Evolutionary conservation across 2,113 vertebrate genomes (phyloP).

Genomic region (Formicarius rufipectus): DNA sequence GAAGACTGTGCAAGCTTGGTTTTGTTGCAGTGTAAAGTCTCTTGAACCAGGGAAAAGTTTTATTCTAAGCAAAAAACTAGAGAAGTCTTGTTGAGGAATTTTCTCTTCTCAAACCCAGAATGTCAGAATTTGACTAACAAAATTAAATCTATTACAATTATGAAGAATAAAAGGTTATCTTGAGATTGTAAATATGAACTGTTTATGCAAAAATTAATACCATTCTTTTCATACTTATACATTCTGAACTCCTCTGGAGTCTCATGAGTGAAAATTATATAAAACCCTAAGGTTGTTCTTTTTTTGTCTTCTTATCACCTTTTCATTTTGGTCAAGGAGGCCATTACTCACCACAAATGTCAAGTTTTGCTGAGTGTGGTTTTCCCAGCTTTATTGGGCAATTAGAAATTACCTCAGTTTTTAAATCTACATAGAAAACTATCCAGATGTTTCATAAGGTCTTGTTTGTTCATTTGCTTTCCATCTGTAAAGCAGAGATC

Average conservation of each 20-base stretch:
- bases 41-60: neutral
- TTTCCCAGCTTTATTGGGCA: neutral
- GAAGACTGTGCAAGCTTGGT: neutral
- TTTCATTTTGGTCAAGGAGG: neutral
- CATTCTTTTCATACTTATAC: neutral
- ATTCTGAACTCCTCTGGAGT: neutral
- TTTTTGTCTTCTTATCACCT: neutral
- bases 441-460: neutral
- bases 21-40: neutral
- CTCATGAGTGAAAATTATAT: neutral
- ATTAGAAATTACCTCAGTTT: neutral
- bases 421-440: neutral
- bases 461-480: neutral
- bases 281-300: neutral
- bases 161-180: neutral
- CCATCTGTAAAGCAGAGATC: neutral
- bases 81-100: neutral
- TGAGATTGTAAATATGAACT: neutral
- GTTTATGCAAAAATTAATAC: neutral
- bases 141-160: neutral
- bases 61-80: neutral
- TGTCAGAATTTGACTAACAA: neutral
- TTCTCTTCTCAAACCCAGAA: neutral
- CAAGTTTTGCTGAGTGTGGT: neutral
- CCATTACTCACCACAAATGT: neutral